phyloP scores from a whole-genome alignment of 2,113 vertebrate genomes.

The Hypomesus transpacificus region DNA sequence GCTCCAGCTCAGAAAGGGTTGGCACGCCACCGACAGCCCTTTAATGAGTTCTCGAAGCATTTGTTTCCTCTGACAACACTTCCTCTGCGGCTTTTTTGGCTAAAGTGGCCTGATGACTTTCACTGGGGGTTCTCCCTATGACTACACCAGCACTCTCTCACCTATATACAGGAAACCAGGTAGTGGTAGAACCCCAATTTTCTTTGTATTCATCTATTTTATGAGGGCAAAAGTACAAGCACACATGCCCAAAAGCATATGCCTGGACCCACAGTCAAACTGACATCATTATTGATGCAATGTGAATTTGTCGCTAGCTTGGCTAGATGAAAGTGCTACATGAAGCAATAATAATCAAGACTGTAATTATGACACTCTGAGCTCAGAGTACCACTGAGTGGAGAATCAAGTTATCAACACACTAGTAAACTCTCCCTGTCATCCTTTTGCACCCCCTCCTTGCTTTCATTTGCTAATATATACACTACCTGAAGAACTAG shows the following conservation, averaged over 20 bases:
- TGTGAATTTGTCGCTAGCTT: not conserved
- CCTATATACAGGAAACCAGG: not conserved
- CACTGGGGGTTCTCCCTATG: constrained; percentile 6
- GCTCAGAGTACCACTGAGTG: not conserved
- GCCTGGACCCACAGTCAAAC: not conserved
- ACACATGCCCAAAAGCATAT: not conserved
- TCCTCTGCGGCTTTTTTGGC: constrained; percentile 54
- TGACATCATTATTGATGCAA: not conserved
- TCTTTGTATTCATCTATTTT: no score
- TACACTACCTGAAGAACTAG: not conserved
- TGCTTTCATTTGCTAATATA: not conserved
- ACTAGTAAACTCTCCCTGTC: not conserved
- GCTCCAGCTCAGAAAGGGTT: constrained; percentile 56
- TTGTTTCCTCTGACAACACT: constrained; percentile 57
- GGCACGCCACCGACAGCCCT: constrained; percentile 57
- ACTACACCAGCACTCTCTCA: not conserved
- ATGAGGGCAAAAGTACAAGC: not conserved
- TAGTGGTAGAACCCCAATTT: no score
- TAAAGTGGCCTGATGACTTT: constrained; percentile 41
- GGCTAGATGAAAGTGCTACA: not conserved
- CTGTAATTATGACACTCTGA: not conserved
- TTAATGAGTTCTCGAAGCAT: constrained; percentile 68
- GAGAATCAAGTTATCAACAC: constrained; percentile 16
- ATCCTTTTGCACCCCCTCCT: not conserved
- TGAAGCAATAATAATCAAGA: constrained; percentile 9